A percentile compares a stretch with the other conserved stretches of the same genome.
These are phyloP conservation scores for Scartelaos histophorus DNA, from an alignment of 2,113 vertebrate species.

Conservation along the genomic window DNA sequence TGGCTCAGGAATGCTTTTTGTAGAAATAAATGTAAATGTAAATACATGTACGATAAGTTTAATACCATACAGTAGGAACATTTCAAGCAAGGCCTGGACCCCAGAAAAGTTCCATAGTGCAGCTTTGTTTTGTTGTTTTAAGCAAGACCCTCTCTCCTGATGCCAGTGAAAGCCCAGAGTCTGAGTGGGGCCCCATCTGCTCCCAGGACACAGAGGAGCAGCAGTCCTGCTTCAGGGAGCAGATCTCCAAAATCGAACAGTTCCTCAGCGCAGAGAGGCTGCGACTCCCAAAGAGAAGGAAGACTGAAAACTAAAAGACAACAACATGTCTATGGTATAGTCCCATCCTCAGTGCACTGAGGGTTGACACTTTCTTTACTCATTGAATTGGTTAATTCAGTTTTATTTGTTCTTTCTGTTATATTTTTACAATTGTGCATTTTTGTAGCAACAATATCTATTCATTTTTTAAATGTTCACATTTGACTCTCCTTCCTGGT, in stretches of 20 bases:
- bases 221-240: slow-evolving; percentile 62
- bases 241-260: slow-evolving; percentile 70
- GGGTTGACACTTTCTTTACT: not conserved
- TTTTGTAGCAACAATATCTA: not conserved
- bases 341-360: not conserved
- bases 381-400: not conserved
- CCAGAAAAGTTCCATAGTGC: not conserved
- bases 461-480: not conserved
- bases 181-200: slow-evolving; percentile 1
- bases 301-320: slow-evolving; percentile 25
- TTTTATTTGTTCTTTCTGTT: not conserved
- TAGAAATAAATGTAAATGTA: too few relatives aligned
- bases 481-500: not conserved
- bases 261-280: slow-evolving; percentile 63
- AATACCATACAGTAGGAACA: not conserved
- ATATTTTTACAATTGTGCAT: not conserved
- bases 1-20: not conserved
- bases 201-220: slow-evolving; percentile 56
- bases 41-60: not conserved
- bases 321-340: not conserved
- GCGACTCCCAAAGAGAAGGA: slow-evolving; percentile 56
- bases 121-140: slow-evolving; percentile 12
- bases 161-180: slow-evolving; percentile 10
- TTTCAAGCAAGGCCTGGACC: not conserved
- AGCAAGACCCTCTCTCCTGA: slow-evolving; percentile 15